Percentiles rank a stretch among this genome's conserved stretches.
phyloP scores from a whole-genome alignment of 2,888 invertebrate species.

The Automeris io region DNA sequence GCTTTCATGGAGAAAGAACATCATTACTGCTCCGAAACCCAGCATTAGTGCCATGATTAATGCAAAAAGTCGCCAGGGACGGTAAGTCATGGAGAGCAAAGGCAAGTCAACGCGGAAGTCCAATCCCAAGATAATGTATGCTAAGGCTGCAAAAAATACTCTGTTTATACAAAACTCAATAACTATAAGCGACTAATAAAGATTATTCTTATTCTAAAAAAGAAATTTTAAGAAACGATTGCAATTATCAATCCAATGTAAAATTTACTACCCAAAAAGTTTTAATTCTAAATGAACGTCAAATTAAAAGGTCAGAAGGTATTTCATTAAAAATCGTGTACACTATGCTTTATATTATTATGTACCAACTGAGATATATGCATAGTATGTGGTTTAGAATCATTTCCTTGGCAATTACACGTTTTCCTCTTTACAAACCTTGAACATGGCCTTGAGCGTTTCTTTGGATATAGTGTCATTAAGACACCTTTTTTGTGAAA shows the following conservation, averaged over 20 bases:
- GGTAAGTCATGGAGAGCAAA: constrained; percentile 57
- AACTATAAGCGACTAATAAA: too few species aligned
- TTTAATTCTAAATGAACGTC: too few species aligned
- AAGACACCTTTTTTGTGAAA: background rate
- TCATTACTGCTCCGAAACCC: constrained; percentile 66
- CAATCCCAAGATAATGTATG: constrained; percentile 77
- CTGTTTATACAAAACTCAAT: too few species aligned
- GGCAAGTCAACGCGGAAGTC: constrained; percentile 34
- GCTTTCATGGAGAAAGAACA: constrained; percentile 79
- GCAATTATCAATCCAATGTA: too few species aligned
- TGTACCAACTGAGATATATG: too few species aligned
- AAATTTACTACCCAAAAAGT: too few species aligned
- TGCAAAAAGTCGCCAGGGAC: constrained; percentile 82
- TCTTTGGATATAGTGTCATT: background rate
- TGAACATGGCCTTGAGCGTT: background rate
- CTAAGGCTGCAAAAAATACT: constrained; percentile 56
- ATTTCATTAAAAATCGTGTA: too few species aligned
- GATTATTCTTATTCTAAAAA: too few species aligned
- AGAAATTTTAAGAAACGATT: too few species aligned
- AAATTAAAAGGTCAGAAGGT: too few species aligned
- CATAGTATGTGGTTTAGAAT: too few species aligned
- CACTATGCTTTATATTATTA: too few species aligned
- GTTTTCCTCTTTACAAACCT: background rate
- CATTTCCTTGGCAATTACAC: background rate
- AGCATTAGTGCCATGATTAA: constrained; percentile 33